Percentiles rank a stretch among this genome's conserved stretches.
phyloP scores from a whole-genome alignment of 2,797 vertebrate genomes.

The Silurus aristotelis region DNA sequence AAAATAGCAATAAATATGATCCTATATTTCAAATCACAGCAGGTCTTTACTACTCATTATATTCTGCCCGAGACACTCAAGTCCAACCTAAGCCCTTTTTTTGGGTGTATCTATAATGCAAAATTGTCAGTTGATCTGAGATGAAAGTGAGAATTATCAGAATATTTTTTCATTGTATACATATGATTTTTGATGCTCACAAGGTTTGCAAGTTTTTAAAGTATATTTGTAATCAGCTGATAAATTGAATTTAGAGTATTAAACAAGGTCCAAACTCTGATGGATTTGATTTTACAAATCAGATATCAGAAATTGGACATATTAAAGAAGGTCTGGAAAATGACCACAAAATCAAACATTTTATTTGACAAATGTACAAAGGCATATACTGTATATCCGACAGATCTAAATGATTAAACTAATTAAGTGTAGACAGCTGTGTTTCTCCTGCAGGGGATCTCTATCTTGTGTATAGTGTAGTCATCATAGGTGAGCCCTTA shows the following conservation, averaged over 20 bases:
- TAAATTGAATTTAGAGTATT: neutral
- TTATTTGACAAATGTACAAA: constrained; percentile 19
- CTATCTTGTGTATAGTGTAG: neutral
- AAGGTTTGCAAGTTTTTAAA: neutral
- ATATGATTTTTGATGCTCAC: neutral
- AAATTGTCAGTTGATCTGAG: neutral
- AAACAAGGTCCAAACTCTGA: neutral
- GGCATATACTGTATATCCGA: neutral
- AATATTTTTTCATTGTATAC: neutral
- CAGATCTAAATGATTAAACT: neutral
- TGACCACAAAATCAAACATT: constrained; percentile 1
- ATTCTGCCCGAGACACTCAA: neutral
- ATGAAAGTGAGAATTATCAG: neutral
- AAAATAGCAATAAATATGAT: neutral
- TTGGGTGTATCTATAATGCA: neutral
- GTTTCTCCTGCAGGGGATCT: neutral
- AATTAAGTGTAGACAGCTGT: neutral
- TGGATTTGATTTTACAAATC: neutral
- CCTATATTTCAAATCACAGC: neutral
- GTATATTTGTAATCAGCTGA: constrained; percentile 2
- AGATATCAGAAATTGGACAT: neutral
- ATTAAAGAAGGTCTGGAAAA: neutral
- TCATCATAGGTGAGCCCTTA: neutral
- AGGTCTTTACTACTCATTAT: neutral
- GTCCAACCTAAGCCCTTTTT: neutral